phyloP scores from a whole-genome alignment of 2,113 vertebrate genomes.

The Sporophila hypoxantha region DNA sequence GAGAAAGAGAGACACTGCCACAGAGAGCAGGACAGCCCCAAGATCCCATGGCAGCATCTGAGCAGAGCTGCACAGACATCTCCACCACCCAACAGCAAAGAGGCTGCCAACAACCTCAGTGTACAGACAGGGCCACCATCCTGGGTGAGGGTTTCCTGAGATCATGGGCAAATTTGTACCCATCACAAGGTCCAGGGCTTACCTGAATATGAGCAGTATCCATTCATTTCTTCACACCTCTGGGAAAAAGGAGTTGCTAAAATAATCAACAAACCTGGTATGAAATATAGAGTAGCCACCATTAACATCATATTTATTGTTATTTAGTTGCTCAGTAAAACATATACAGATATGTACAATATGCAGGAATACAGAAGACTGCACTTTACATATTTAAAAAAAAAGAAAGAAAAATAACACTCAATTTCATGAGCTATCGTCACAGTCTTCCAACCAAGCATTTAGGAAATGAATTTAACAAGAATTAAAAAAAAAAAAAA shows the following conservation, averaged over 20 bases:
- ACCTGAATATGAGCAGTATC: background rate
- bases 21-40: background rate
- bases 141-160: background rate
- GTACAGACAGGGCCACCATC: rapidly evolving
- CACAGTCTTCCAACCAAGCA: slow-evolving; percentile 95
- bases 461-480: slow-evolving; percentile 89
- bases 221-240: rapidly evolving
- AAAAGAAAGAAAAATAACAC: slow-evolving; percentile 82
- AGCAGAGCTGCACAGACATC: background rate
- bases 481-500: slow-evolving; percentile 65
- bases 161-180: background rate
- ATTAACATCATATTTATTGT: slow-evolving; percentile 99
- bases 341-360: slow-evolving; percentile 99
- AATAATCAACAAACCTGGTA: background rate
- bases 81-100: background rate
- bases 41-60: background rate
- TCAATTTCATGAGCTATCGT: slow-evolving; percentile 89
- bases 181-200: rapidly evolving
- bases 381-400: slow-evolving; percentile 95
- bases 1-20: background rate
- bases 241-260: background rate
- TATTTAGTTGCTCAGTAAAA: slow-evolving; percentile 99
- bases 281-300: slow-evolving; percentile 72
- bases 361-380: slow-evolving; percentile 99
- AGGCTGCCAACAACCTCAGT: rapidly evolving